Evolutionary conservation across 2,113 vertebrate species (phyloP).

Genomic region (Neogale vison): DNA sequence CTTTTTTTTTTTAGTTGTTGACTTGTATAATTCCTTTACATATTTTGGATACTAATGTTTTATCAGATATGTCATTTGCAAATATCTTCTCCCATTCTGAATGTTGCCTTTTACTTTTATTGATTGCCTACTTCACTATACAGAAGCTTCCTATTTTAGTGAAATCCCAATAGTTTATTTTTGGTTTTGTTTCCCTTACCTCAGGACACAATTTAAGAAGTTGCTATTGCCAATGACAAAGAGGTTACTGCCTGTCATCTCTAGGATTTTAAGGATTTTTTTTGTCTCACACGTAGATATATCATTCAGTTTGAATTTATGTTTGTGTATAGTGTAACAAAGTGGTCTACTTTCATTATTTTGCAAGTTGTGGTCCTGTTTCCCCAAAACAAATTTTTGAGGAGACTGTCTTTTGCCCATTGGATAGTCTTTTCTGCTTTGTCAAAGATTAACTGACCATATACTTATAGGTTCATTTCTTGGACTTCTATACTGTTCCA

Average conservation of each 20-base stretch:
- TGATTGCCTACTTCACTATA: neutral
- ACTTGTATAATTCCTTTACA: neutral
- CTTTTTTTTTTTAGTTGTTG: neutral
- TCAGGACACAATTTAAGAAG: neutral
- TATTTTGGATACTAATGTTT: neutral
- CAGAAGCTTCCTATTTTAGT: neutral
- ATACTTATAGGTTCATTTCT: neutral
- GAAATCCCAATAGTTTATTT: neutral
- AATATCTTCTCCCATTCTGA: neutral
- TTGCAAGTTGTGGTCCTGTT: neutral
- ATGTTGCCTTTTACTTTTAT: neutral
- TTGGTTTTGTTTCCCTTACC: neutral
- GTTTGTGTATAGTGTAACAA: neutral
- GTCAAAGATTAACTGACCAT: neutral
- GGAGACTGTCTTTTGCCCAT: neutral
- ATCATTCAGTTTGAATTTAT: neutral
- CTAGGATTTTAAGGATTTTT: neutral
- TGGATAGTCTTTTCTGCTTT: neutral
- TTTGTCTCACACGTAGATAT: neutral
- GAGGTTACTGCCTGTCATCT: neutral
- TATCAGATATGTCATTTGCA: neutral
- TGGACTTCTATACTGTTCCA: neutral
- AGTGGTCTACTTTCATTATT: neutral
- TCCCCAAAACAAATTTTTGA: neutral
- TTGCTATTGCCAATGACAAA: neutral